Evolutionary conservation across 2,797 vertebrate species (phyloP), one percentile per base, ranked within the genome.

Genomic region (Helostoma temminkii): DNA sequence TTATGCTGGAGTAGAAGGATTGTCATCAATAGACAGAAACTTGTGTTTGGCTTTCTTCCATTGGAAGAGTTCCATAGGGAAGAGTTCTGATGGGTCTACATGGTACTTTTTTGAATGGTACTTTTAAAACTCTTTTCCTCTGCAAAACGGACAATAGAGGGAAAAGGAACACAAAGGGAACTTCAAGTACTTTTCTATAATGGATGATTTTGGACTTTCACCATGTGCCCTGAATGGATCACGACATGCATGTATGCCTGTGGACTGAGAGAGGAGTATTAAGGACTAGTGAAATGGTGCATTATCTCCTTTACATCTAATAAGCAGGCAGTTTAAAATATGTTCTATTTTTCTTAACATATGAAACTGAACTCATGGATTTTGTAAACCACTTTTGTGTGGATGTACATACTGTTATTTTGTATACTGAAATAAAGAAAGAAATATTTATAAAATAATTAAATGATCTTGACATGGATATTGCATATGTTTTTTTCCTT

Each of bases 361-460:
- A 87, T 84, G 84, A n/a, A 89, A 82, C 85, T 84, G 85, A 89
- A 88, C 83, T 84, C 84, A 34, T 87, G 84, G 85, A 87, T 93
- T 92, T 94, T 91, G 85, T 94, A 94, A 95, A 96, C 95, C 96
- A 96, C 96, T 96, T 91, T 88, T 89, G 91, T 85, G 95, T 95
- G 95, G 95, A 91, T 98, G 96, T 98, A 98, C 92, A 96, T 96
- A 95, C 94, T 96, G 93, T 94, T 93, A 94, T 95, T 96, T 95
- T 95, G 93, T 97, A 96, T 92, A 94, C 93, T 90, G 94, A 95
- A 96, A 95, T 94, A 94, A 95, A 95, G 88, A 93, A 88, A 94
- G 92, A 95, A 95, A 93, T 98, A 98, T 98, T 98, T 99, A 98
- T 98, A 93, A 97, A 94, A 93, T 95, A 95, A 93, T 93, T 92